phyloP scores from a whole-genome alignment of 1,140 invertebrate species.

The Saxidomus purpurata region DNA sequence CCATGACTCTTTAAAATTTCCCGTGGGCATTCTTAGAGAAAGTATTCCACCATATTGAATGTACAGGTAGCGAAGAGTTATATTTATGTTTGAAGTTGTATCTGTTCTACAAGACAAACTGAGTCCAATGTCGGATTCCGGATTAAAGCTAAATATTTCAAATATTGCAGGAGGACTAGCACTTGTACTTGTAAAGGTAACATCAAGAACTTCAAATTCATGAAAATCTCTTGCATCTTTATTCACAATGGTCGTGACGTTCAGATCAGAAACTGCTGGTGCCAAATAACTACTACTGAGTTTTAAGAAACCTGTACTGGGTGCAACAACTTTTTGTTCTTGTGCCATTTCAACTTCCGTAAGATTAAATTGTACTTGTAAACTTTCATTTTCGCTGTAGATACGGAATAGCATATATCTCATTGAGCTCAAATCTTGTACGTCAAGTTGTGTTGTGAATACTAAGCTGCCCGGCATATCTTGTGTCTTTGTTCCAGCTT shows the following conservation, averaged over 20 bases:
- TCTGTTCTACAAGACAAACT: neutral
- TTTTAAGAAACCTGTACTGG: neutral
- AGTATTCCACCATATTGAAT: slow-evolving; percentile 62
- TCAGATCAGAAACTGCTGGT: slow-evolving; percentile 27
- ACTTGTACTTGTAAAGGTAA: slow-evolving; percentile 46
- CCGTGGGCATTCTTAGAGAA: slow-evolving; percentile 40
- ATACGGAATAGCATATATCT: slow-evolving; percentile 30
- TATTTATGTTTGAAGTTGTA: slow-evolving; percentile 30
- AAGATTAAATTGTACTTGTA: slow-evolving; percentile 38
- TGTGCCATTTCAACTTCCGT: neutral
- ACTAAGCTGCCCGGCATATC: neutral
- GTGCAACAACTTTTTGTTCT: slow-evolving; percentile 6
- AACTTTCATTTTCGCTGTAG: slow-evolving; percentile 41
- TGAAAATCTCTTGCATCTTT: neutral
- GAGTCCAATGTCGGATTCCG: neutral
- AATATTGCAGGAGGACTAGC: slow-evolving; percentile 32
- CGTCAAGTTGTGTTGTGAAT: neutral
- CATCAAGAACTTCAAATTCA: neutral
- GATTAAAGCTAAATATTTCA: slow-evolving; percentile 56
- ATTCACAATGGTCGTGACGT: slow-evolving; percentile 3
- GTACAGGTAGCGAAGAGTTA: slow-evolving; percentile 46
- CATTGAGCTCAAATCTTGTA: neutral
- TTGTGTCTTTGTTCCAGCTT: slow-evolving; percentile 22
- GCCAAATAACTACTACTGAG: slow-evolving; percentile 14
- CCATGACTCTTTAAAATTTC: slow-evolving; percentile 8